These are phyloP conservation scores for Dysmachus trigonus DNA, from an alignment of 2,888 invertebrate genomes.

Conservation along the genomic window DNA sequence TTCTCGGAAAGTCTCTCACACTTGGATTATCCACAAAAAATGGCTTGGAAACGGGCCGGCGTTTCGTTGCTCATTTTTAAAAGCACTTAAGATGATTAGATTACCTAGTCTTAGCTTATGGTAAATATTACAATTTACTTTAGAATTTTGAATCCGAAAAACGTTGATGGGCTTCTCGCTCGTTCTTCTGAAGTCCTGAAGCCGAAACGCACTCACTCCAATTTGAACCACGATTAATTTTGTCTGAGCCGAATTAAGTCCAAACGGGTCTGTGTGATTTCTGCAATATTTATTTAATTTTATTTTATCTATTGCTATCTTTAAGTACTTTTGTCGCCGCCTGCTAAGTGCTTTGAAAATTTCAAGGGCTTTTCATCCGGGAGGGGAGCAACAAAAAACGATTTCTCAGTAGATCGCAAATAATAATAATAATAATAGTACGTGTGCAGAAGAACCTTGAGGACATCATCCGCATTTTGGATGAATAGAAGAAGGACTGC, in stretches of 20 bases:
- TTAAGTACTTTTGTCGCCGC: neutral
- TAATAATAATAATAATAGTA: neutral
- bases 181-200: conserved; percentile 9
- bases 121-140: conserved; percentile 43
- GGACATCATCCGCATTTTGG: neutral
- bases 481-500: neutral
- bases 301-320: neutral
- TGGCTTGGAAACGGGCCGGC: neutral
- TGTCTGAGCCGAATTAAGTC: conserved; percentile 23
- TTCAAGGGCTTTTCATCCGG: neutral
- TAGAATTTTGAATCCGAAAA: conserved; percentile 47
- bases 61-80: neutral
- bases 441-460: neutral
- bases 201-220: neutral
- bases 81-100: conserved; percentile 40
- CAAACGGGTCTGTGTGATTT: neutral
- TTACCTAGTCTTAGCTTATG: conserved; percentile 18
- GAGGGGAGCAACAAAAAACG: neutral
- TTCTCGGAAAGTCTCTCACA: neutral
- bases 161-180: conserved; percentile 1
- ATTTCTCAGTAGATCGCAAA: neutral
- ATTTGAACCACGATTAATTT: neutral
- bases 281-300: conserved; percentile 19
- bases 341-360: neutral
- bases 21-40: neutral